Conservation (phyloP, 1,140 invertebrate species). For the Druon quercuslanigerum region DNA sequence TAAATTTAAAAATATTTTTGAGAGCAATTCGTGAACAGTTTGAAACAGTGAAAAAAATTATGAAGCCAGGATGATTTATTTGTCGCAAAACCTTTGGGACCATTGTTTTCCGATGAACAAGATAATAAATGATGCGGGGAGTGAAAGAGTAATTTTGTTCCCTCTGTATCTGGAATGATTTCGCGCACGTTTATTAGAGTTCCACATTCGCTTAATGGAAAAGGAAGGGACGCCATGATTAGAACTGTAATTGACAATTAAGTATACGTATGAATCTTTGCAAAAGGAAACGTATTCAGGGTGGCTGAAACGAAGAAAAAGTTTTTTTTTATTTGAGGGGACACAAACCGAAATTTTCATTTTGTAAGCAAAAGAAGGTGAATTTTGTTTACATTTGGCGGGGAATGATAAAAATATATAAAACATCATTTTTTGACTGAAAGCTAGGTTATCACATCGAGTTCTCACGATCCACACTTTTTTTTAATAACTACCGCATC, state of each 20-base stretch:
- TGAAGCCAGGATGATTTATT: not conserved
- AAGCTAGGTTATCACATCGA: too few species aligned
- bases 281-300: slow-evolving; percentile 37
- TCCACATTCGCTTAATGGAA: slow-evolving; percentile 38
- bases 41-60: not conserved
- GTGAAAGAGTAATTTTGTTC: slow-evolving; percentile 1
- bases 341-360: too few species aligned
- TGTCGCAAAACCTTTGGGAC: not conserved
- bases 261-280: slow-evolving; percentile 50
- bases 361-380: too few species aligned
- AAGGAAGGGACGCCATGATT: slow-evolving; percentile 49
- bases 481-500: too few species aligned
- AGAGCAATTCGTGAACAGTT: not conserved
- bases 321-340: too few species aligned
- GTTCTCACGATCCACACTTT: too few species aligned
- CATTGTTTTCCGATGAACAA: slow-evolving; percentile 10
- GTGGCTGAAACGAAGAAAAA: not conserved
- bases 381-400: too few species aligned
- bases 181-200: not conserved
- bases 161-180: not conserved
- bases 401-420: too few species aligned
- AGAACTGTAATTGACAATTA: slow-evolving; percentile 62
- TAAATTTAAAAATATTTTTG: not conserved
- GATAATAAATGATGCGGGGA: not conserved
- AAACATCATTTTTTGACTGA: too few species aligned